Evolutionary conservation across 2,888 invertebrate species (phyloP).

Genomic region (Xylota sylvarum): DNA sequence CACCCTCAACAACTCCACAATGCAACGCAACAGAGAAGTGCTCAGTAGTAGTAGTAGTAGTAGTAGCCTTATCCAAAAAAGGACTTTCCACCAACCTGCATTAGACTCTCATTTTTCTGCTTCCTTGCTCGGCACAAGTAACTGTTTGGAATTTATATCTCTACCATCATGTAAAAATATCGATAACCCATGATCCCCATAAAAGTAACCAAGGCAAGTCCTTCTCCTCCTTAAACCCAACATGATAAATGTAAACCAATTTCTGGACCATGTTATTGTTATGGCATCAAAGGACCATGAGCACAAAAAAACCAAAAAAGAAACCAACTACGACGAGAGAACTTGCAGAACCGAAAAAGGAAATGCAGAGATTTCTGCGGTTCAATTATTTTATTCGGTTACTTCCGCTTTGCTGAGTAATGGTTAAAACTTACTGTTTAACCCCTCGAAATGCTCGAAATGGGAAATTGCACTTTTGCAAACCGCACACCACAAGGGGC

Average conservation of each 20-base stretch:
- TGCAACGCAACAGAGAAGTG: conserved; percentile 19
- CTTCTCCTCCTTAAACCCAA: not conserved
- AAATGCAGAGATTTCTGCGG: conserved; percentile 73
- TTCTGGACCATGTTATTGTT: conserved; percentile 71
- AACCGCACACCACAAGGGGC: conserved; percentile 7
- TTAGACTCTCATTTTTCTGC: conserved; percentile 63
- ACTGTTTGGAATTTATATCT: conserved; percentile 63
- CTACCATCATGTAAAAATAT: conserved; percentile 57
- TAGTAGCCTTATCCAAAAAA: conserved; percentile 4
- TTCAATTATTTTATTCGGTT: conserved; percentile 76
- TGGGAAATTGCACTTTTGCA: conserved; percentile 62
- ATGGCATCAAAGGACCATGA: conserved; percentile 38
- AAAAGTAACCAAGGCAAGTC: conserved; percentile 60
- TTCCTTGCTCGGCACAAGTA: conserved; percentile 53
- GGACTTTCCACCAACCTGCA: conserved; percentile 51
- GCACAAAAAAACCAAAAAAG: too few relatives aligned
- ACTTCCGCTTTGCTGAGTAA: conserved; percentile 68
- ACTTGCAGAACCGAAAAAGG: conserved; percentile 41
- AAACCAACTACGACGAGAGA: conserved; percentile 20
- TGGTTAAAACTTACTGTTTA: conserved; percentile 63
- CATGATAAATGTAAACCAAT: conserved; percentile 75
- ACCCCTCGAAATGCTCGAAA: conserved; percentile 53
- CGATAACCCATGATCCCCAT: conserved; percentile 72
- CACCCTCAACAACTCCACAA: conserved; percentile 41
- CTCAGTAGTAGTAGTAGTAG: not conserved